Evolutionary conservation across 2,888 invertebrate species (phyloP).

Genomic region (Heliconius ethilla): DNA sequence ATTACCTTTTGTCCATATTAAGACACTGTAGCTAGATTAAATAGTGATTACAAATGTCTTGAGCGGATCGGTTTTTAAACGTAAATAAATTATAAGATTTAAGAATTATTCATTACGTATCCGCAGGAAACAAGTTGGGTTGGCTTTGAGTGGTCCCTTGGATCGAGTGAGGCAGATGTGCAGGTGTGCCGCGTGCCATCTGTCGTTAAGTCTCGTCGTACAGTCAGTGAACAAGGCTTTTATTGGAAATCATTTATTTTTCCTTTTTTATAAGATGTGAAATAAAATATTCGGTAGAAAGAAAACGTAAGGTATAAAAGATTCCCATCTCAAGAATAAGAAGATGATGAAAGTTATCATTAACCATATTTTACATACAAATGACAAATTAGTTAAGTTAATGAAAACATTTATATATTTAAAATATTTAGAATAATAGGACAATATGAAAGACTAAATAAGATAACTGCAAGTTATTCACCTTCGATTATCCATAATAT

Average conservation of each 20-base stretch:
- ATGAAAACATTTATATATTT: not conserved
- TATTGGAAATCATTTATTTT: not conserved
- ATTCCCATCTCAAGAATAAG: too few relatives aligned
- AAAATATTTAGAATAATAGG: too few relatives aligned
- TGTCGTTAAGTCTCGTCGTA: conserved; percentile 59
- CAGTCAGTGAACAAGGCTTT: conserved; percentile 17
- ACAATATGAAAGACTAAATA: not conserved
- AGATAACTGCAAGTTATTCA: not conserved
- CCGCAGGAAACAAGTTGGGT: conserved; percentile 31
- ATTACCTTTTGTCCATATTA: conserved; percentile 2
- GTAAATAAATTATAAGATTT: conserved; percentile 37
- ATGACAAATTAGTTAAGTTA: not conserved
- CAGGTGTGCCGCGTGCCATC: conserved; percentile 60
- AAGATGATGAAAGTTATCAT: too few relatives aligned
- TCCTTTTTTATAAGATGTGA: not conserved
- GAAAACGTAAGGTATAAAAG: too few relatives aligned
- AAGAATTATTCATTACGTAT: conserved; percentile 16
- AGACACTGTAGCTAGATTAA: not conserved
- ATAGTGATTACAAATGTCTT: not conserved
- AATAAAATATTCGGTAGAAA: not conserved
- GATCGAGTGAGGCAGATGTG: conserved; percentile 55
- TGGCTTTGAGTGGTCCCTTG: conserved; percentile 25
- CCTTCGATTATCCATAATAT: not conserved
- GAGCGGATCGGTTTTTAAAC: not conserved
- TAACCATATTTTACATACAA: too few relatives aligned